Conservation (phyloP, 2,113 vertebrate species). For the Cettia cetti region DNA sequence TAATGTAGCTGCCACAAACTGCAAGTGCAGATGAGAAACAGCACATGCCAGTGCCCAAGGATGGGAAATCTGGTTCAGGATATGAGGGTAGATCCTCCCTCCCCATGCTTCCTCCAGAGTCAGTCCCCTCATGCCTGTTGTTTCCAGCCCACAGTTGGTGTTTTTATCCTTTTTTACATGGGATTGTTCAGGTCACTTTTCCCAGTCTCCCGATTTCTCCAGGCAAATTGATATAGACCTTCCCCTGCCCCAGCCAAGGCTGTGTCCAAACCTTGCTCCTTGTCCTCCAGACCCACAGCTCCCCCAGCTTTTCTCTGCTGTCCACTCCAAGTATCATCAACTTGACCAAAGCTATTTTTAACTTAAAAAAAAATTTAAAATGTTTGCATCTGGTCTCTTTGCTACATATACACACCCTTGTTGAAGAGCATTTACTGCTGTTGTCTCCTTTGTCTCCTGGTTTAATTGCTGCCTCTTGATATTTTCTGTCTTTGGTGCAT, state of each 20-base stretch:
- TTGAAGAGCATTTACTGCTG: not conserved
- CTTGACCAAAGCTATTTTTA: not conserved
- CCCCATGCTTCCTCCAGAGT: not conserved
- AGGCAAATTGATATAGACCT: not conserved
- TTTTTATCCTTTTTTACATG: not conserved
- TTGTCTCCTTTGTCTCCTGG: not conserved
- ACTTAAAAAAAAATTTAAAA: fast-evolving
- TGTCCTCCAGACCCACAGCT: not conserved
- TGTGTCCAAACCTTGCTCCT: not conserved
- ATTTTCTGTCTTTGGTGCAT: not conserved
- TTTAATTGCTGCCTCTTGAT: not conserved
- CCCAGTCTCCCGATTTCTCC: not conserved
- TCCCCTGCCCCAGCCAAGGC: not conserved
- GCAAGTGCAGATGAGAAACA: not conserved
- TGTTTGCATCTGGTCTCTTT: not conserved
- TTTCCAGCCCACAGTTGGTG: not conserved
- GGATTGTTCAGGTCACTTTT: not conserved
- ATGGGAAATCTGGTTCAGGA: not conserved
- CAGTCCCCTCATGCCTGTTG: not conserved
- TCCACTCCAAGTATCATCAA: not conserved
- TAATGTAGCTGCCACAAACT: not conserved
- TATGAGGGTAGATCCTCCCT: not conserved
- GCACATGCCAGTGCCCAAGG: fast-evolving
- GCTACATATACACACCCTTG: not conserved
- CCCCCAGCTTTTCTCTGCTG: not conserved